Conservation (phyloP, 2,113 vertebrate species). For the Trichechus manatus region DNA sequence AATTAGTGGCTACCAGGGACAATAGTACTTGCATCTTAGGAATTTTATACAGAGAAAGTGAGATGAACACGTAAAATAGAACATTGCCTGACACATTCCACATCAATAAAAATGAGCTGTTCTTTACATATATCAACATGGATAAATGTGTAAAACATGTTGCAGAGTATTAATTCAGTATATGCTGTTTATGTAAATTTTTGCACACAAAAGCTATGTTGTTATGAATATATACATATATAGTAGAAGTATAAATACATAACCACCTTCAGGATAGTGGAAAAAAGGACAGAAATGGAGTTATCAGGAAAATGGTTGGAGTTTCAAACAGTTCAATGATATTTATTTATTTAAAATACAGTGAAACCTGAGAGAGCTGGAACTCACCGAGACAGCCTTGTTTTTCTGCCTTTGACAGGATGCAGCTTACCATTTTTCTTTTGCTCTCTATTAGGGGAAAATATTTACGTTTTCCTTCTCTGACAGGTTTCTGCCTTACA, state of each 20-base stretch:
- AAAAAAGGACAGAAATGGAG: neutral
- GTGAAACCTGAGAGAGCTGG: too few species aligned
- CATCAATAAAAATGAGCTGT: neutral
- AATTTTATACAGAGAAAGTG: neutral
- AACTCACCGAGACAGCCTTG: too few species aligned
- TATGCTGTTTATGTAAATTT: neutral
- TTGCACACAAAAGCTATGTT: neutral
- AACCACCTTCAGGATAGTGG: neutral
- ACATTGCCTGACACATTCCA: neutral
- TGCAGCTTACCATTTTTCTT: neutral
- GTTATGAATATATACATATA: neutral
- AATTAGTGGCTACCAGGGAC: too few species aligned
- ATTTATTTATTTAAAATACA: neutral
- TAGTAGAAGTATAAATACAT: neutral
- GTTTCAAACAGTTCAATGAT: neutral
- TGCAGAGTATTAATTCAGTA: neutral
- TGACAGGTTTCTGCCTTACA: too few species aligned
- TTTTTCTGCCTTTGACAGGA: neutral
- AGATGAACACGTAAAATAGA: neutral
- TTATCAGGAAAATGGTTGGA: neutral
- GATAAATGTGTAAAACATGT: neutral
- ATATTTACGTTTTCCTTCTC: neutral
- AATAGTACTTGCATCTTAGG: neutral
- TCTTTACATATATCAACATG: neutral
- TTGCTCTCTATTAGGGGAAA: neutral